Evolutionary conservation across 2,797 vertebrate genomes (phyloP).

Genomic region (Aeoliscus strigatus): DNA sequence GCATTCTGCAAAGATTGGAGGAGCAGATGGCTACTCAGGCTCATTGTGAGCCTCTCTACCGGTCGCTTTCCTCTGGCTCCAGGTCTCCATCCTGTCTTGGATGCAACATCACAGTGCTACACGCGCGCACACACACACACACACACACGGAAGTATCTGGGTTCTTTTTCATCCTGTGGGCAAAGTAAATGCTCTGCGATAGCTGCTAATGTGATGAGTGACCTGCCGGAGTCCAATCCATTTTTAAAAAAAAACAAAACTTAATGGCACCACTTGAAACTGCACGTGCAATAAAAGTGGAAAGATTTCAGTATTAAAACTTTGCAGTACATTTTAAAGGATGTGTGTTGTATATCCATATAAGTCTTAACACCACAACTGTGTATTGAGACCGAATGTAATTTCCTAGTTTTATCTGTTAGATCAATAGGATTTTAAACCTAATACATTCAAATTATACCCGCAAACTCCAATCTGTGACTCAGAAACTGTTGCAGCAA

Average conservation of each 20-base stretch:
- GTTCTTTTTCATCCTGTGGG: constrained; percentile 18
- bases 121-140: constrained; percentile 15
- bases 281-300: too few species aligned
- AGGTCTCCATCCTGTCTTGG: constrained; percentile 65
- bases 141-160: constrained; percentile 7
- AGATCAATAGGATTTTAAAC: too few species aligned
- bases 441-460: too few species aligned
- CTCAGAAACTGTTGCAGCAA: too few species aligned
- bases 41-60: constrained; percentile 40
- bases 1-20: constrained; percentile 38
- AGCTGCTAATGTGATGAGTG: constrained; percentile 40
- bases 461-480: too few species aligned
- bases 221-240: constrained; percentile 40
- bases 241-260: too few species aligned
- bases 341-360: too few species aligned
- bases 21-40: constrained; percentile 71
- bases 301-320: neutral
- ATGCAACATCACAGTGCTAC: constrained; percentile 34
- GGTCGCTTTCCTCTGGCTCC: constrained; percentile 56
- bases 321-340: too few species aligned
- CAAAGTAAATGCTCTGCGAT: constrained; percentile 40
- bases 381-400: too few species aligned
- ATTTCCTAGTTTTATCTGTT: too few species aligned
- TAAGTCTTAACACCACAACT: too few species aligned
- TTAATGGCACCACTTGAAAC: too few species aligned